A percentile compares a stretch with the other conserved stretches of the same genome.
Evolutionary conservation across 2,888 invertebrate species (phyloP).

Genomic region (Melieria omissa): DNA sequence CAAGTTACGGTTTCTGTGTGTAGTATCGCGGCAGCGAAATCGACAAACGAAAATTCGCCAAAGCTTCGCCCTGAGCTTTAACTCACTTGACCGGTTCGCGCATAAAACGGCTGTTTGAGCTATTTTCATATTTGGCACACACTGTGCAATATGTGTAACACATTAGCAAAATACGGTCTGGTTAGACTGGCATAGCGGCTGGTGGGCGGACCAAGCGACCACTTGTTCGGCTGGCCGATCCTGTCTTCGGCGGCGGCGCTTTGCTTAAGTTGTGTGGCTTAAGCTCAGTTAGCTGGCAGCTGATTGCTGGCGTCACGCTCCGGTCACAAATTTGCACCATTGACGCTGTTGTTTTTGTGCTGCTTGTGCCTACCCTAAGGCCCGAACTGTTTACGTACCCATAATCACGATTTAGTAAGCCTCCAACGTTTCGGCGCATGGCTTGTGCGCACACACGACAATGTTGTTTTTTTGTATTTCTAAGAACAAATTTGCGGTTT

Average conservation of each 20-base stretch:
- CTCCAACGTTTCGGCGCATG: too few relatives aligned
- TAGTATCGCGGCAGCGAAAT: constrained; percentile 1
- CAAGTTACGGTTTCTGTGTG: not conserved
- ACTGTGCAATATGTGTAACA: constrained; percentile 3
- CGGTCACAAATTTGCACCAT: too few relatives aligned
- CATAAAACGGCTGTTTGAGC: constrained; percentile 25
- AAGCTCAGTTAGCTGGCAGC: too few relatives aligned
- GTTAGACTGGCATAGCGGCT: not conserved
- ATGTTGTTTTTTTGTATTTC: constrained; percentile 21
- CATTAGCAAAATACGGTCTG: not conserved
- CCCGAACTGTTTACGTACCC: too few relatives aligned
- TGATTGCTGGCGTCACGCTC: too few relatives aligned
- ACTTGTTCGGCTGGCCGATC: not conserved
- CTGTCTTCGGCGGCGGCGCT: too few relatives aligned
- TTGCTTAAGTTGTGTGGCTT: too few relatives aligned
- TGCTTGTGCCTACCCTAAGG: too few relatives aligned
- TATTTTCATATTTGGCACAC: constrained; percentile 22
- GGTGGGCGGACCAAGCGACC: not conserved
- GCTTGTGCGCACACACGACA: too few relatives aligned
- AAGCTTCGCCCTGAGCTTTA: constrained; percentile 12
- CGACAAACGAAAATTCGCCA: constrained; percentile 1
- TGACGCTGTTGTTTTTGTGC: too few relatives aligned
- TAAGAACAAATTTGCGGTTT: constrained; percentile 29
- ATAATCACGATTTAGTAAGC: too few relatives aligned
- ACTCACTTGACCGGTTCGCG: constrained; percentile 29